Evolutionary conservation across 2,888 invertebrate genomes (phyloP).

Genomic region (Tachina fera): DNA sequence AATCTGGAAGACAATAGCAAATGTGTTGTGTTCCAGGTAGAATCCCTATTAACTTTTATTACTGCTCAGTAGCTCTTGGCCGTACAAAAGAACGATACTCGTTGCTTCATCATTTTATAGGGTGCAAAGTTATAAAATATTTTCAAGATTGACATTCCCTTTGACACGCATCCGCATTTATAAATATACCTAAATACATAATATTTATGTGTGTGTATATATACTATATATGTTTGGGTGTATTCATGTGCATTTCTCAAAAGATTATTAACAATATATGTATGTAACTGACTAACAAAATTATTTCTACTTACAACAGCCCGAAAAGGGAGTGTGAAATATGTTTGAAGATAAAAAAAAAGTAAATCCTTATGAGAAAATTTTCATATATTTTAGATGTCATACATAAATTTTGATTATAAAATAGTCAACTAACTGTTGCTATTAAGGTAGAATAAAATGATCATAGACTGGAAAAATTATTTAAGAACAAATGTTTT

Average conservation of each 20-base stretch:
- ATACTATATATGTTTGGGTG: neutral
- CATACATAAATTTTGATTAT: neutral
- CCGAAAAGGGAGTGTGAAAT: constrained; percentile 1
- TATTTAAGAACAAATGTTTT: neutral
- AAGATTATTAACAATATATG: no score
- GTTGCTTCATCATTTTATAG: constrained; percentile 7
- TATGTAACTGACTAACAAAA: no score
- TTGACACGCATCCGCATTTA: no score
- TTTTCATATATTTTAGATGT: neutral
- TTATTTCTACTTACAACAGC: neutral
- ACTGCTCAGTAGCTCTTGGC: neutral
- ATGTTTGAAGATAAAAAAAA: neutral
- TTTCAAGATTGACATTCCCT: neutral
- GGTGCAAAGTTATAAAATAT: constrained; percentile 24
- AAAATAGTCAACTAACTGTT: no score
- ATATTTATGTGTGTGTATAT: neutral
- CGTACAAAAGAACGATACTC: neutral
- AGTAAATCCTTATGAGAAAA: neutral
- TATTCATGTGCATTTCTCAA: no score
- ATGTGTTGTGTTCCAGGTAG: constrained; percentile 7
- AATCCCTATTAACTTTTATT: neutral
- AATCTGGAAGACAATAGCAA: neutral
- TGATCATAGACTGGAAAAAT: neutral
- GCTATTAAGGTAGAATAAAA: neutral
- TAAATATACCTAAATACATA: neutral